Conservation (phyloP, 2,797 vertebrate genomes). For the Chelonia mydas region DNA sequence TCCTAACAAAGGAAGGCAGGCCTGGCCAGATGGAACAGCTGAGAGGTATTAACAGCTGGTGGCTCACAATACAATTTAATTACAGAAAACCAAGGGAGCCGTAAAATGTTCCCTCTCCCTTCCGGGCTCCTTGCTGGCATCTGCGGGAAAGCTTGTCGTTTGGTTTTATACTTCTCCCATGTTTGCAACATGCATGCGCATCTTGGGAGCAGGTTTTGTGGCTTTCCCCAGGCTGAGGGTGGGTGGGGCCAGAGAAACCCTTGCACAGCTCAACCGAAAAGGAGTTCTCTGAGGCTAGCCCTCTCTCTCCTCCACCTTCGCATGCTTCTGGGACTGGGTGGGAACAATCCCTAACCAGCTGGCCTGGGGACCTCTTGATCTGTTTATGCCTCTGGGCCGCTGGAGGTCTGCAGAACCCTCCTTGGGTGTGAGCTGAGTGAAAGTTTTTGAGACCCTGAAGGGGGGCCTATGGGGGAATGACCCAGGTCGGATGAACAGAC, state of each 20-base stretch:
- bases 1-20: background rate
- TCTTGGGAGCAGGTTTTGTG: background rate
- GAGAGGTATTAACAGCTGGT: background rate
- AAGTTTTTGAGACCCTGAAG: background rate
- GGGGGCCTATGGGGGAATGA: background rate
- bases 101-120: background rate
- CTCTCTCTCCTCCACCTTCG: background rate
- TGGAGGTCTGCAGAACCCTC: background rate
- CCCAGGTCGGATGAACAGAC: background rate
- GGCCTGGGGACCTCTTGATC: background rate
- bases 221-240: too few relatives aligned
- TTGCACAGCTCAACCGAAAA: background rate
- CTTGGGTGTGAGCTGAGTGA: background rate
- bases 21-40: background rate
- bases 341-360: background rate
- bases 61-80: background rate
- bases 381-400: background rate
- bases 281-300: too few relatives aligned
- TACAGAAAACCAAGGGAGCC: background rate
- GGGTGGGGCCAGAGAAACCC: background rate
- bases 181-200: background rate
- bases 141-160: background rate
- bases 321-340: background rate
- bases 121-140: background rate
- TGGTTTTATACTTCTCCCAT: too few relatives aligned